Conservation (phyloP, 2,797 vertebrate species). For the Tenualosa ilisha region DNA sequence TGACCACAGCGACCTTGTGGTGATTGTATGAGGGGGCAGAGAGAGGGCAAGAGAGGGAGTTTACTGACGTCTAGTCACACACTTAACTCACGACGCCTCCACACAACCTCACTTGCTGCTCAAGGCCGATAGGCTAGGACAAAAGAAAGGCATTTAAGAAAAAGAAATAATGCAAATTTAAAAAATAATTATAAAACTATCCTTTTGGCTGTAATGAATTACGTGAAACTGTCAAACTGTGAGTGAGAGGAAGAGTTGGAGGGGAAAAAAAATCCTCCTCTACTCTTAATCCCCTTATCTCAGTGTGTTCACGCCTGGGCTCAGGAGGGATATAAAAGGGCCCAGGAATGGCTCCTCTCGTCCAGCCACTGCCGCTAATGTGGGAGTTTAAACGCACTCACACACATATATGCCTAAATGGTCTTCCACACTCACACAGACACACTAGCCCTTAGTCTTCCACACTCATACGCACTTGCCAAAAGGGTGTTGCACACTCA, state of each 20-base stretch:
- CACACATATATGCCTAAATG: neutral
- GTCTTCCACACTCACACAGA: neutral
- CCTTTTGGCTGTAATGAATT: conserved; percentile 16
- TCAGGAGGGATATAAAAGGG: conserved; percentile 18
- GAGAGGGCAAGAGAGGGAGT: neutral
- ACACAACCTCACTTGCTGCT: neutral
- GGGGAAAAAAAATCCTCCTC: neutral
- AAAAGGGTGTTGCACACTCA: neutral
- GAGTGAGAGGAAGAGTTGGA: conserved; percentile 32
- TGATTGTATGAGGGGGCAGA: neutral
- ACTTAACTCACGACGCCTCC: neutral
- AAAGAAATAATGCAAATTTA: neutral
- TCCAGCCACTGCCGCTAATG: neutral
- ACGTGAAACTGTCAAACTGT: neutral
- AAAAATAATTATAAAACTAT: neutral
- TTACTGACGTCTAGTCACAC: neutral
- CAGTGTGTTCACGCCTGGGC: conserved; percentile 42
- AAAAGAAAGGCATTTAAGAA: neutral
- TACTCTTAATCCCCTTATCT: conserved; percentile 53
- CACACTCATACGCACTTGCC: neutral
- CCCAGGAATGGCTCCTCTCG: neutral
- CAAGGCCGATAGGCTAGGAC: neutral
- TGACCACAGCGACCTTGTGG: neutral
- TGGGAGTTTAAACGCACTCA: neutral
- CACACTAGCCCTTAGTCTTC: neutral